Evolutionary conservation across 2,797 vertebrate genomes (phyloP), one percentile per base, ranked within the genome.

Genomic region (Anguilla megastoma): DNA sequence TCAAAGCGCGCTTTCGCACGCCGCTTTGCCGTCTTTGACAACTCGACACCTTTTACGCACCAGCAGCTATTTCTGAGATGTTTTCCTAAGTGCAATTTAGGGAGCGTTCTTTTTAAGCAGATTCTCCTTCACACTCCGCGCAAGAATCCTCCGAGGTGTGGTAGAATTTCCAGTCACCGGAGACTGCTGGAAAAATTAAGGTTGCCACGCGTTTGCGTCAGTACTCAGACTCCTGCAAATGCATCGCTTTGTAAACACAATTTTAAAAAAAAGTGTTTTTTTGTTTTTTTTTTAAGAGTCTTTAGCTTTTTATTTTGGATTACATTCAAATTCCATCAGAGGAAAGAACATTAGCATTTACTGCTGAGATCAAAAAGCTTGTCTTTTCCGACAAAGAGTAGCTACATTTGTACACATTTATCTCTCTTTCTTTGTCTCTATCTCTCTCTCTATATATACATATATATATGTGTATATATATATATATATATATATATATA

Each of bases 21-120:
- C 41, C 24, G 79, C 45, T 9, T 48, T 24, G 41, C 45, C 79
- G 12, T 45, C 27, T 21, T n/a, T 45, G 21, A 82, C 79, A 50
- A n/a, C 79, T 82, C 45, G 9, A 82, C 41, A n/a, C 41, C 79
- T 50, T 52, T 50, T 6, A 50, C 79, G 5, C 41, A 12, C 45
- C 45, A 10, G 9, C 41, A 82, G 79, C 45, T 82, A 82, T 82
- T 82, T 50, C 79, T 50, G 45, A 48, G 18, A 48, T 50, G 24
- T 82, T 82, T 82, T 79, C 45, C 45, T 84, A 84, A 71, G 74
- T 84, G 84, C 58, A 56, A 80, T 69, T 86, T 69, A 60, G 41
- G 52, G 54, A n/a, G n/a, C 41, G 85, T 86, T 84, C 60, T 88
- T 69, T 88, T 69, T 88, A n/a, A 85, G 18, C 60, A 12, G 54